phyloP scores from a whole-genome alignment of 92 coral and sea anemone species.

The Diadumene lineata region DNA sequence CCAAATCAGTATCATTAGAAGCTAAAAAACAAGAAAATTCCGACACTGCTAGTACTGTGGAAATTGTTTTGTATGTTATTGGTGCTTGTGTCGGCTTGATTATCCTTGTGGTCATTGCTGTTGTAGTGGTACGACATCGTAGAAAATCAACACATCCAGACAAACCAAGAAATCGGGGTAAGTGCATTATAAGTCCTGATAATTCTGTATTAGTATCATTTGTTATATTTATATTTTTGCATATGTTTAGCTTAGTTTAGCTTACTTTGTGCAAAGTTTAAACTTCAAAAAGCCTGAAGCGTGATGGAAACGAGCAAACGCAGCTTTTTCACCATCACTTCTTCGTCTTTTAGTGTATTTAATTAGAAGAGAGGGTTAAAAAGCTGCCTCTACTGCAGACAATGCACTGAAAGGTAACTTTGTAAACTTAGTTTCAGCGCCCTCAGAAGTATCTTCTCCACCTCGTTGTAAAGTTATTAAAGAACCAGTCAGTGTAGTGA shows the following conservation, averaged over 20 bases:
- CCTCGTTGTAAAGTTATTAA: not conserved
- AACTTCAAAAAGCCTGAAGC: too few relatives aligned
- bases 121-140: not conserved
- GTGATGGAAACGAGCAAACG: too few relatives aligned
- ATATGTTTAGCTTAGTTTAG: too few relatives aligned
- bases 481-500: conserved; percentile 12
- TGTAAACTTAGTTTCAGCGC: conserved; percentile 22
- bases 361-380: too few relatives aligned
- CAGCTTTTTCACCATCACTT: too few relatives aligned
- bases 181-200: not conserved
- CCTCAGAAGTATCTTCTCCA: too few relatives aligned
- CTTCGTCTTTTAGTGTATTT: too few relatives aligned
- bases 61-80: not conserved
- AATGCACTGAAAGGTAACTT: too few relatives aligned
- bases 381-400: too few relatives aligned
- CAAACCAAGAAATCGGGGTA: conserved; percentile 7
- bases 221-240: too few relatives aligned
- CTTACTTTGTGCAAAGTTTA: too few relatives aligned
- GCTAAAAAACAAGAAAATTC: not conserved
- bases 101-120: not conserved
- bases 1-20: not conserved
- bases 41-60: not conserved
- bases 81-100: not conserved
- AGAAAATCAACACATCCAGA: not conserved
- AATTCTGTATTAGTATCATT: not conserved